Evolutionary conservation across 64 coral and sea anemone species (phyloP).

Genomic region (Stichodactyla helianthus): DNA sequence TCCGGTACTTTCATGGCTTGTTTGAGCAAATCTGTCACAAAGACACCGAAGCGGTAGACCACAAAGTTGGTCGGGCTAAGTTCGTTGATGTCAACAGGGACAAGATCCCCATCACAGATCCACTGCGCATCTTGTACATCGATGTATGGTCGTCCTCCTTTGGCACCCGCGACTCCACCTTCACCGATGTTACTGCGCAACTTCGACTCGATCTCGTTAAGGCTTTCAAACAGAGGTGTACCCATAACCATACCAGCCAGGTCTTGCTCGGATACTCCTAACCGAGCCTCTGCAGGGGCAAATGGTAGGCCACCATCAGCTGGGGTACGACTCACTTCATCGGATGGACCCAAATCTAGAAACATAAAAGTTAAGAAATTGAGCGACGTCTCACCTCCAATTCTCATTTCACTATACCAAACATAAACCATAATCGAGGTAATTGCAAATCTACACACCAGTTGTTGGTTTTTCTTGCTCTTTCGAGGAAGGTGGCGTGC

Average conservation of each 20-base stretch:
- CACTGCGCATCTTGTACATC: constrained; percentile 97
- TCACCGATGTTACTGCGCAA: constrained; percentile 78
- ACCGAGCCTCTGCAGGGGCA: constrained; percentile 56
- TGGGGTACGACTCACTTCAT: neutral
- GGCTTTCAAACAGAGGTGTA: constrained; percentile 88
- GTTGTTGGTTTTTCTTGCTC: neutral
- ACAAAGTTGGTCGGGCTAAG: constrained; percentile 93
- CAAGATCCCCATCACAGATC: constrained; percentile 83
- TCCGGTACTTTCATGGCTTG: constrained; percentile 87
- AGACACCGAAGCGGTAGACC: constrained; percentile 96
- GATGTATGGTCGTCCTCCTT: constrained; percentile 72
- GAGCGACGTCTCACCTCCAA: neutral
- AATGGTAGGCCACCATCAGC: neutral
- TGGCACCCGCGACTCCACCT: constrained; percentile 83
- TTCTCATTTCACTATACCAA: neutral
- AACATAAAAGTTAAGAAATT: neutral
- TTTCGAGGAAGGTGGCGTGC: constrained; percentile 37
- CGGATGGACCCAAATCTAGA: neutral
- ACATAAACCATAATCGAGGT: neutral
- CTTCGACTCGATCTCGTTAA: constrained; percentile 91
- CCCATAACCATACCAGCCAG: constrained; percentile 83
- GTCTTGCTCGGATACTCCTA: constrained; percentile 89
- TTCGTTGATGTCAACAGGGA: constrained; percentile 92
- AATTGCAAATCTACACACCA: neutral
- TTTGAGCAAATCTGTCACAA: constrained; percentile 80